Evolutionary conservation across 2,888 invertebrate species (phyloP), one percentile per base, ranked within the genome.

Genomic region (Glyphotaelius pellucidus): DNA sequence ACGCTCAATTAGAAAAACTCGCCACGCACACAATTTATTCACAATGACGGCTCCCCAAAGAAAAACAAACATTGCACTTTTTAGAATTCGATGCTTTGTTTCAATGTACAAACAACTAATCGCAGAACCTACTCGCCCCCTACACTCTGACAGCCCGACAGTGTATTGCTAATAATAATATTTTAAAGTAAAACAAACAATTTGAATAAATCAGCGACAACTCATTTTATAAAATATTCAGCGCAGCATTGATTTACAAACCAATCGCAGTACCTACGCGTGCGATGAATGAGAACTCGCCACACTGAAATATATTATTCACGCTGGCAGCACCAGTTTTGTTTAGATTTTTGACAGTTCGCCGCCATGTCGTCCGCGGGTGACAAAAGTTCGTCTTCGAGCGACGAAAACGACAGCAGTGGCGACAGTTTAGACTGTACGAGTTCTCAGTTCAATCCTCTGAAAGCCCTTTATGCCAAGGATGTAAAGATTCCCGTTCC

Each of bases 401-500:
- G 79, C 32, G 88, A 89, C 47, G 89, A 91, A 32, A 94, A 90
- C 30, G 89, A 52, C 47, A 92, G 92, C 85, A 92, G 89, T 83
- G 92, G 95, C 96, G 84, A 95, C 95, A 94, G 80, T 42, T 94
- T 97, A 91, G 96, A 97, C 94, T 95, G 96, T 89, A 95, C 94
- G 80, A 97, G 97, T 94, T 96, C 95, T 12, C 94, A 95, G 89
- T 98, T 98, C 94, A 96, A 98, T 95, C 97, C 98, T 0, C 80
- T 98, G 3, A 97, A 97, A 94, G 98, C 97, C 0, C 95, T 98
- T 25, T 97, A 97, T 94, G 96, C 97, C 0, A 93, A 95, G 0
- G 96, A 96, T 94, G 94, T 96, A 0, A 95, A 95, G 91, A 94
- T 97, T 30, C 97, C 97, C 0, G 95, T 96, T 5, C 94, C 96